Evolutionary conservation across 2,888 invertebrate genomes (phyloP).

Genomic region (Ectemnius cavifrons): DNA sequence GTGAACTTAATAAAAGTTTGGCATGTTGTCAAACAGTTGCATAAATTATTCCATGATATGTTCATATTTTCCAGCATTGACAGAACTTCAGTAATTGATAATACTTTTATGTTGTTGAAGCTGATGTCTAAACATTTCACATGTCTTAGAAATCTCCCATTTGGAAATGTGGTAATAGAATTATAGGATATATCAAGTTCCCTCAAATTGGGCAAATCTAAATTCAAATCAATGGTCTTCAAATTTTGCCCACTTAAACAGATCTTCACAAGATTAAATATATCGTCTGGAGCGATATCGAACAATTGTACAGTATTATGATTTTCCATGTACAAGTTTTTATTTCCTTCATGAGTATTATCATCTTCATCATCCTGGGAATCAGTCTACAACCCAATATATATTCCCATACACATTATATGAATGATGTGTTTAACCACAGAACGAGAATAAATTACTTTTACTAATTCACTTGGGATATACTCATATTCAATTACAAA

Average conservation of each 20-base stretch:
- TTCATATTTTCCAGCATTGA: conserved; percentile 37
- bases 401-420: neutral
- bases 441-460: conserved; percentile 21
- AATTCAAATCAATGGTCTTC: conserved; percentile 32
- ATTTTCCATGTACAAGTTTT: conserved; percentile 8
- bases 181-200: conserved; percentile 54
- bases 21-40: conserved; percentile 29
- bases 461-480: conserved; percentile 13
- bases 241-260: conserved; percentile 43
- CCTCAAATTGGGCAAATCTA: conserved; percentile 46
- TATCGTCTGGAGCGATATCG: neutral
- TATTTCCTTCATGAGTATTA: neutral
- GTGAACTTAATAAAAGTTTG: conserved; percentile 29
- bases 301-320: conserved; percentile 19
- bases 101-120: conserved; percentile 45
- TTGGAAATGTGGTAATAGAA: conserved; percentile 42
- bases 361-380: conserved; percentile 8
- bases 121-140: conserved; percentile 48
- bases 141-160: conserved; percentile 29
- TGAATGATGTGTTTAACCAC: neutral
- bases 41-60: conserved; percentile 52
- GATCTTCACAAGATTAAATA: conserved; percentile 35
- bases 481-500: conserved; percentile 49
- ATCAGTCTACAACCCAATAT: conserved; percentile 8
- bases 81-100: conserved; percentile 28